Conservation (phyloP, 1,140 invertebrate genomes). For the Papilio aristodemus region DNA sequence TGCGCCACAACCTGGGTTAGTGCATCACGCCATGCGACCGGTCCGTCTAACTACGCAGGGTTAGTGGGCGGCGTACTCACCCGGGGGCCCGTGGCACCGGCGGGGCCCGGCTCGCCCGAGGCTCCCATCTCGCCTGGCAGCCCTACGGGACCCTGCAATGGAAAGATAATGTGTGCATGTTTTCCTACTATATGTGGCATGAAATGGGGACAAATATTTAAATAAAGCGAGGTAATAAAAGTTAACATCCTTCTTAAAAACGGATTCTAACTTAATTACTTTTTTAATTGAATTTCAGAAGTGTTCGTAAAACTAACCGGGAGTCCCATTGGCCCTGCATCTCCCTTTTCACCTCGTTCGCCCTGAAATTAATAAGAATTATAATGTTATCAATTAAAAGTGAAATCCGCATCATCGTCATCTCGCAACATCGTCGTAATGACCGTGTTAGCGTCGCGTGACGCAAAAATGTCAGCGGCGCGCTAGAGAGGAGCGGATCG, state of each 20-base stretch:
- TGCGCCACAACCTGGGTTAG: conserved; percentile 62
- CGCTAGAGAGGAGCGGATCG: too few species aligned
- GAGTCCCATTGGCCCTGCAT: conserved; percentile 96
- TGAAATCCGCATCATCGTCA: too few species aligned
- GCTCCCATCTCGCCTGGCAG: conserved; percentile 91
- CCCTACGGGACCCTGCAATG: conserved; percentile 91
- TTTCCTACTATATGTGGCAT: neutral
- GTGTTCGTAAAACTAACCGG: conserved; percentile 87
- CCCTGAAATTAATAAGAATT: conserved; percentile 84
- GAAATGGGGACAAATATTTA: neutral
- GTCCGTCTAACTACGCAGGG: conserved; percentile 14
- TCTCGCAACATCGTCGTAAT: too few species aligned
- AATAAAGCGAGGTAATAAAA: neutral
- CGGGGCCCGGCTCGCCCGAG: conserved; percentile 86
- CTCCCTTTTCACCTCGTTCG: conserved; percentile 93
- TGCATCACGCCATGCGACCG: conserved; percentile 25
- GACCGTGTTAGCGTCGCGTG: too few species aligned
- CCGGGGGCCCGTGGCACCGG: conserved; percentile 88
- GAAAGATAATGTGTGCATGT: conserved; percentile 23
- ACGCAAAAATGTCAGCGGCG: too few species aligned
- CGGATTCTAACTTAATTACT: too few species aligned
- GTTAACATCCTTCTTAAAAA: neutral
- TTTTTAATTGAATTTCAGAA: too few species aligned
- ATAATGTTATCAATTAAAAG: neutral
- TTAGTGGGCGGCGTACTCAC: conserved; percentile 62